Percentiles rank a stretch among this genome's conserved stretches.
These are phyloP conservation scores for Limnephilus lunatus DNA, from an alignment of 2,888 invertebrate species.

Conservation along the genomic window DNA sequence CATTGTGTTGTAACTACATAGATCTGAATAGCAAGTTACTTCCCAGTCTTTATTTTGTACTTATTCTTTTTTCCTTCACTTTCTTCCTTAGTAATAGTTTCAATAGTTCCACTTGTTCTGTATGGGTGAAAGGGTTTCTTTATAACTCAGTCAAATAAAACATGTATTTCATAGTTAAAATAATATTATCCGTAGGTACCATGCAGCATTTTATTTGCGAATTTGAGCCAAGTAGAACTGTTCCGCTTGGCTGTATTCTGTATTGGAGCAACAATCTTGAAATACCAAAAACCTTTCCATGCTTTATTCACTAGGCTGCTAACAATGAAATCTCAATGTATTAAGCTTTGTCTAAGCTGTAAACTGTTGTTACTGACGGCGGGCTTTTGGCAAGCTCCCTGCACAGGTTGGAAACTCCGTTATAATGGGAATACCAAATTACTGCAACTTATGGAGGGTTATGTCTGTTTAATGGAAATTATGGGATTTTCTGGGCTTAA, in stretches of 20 bases:
- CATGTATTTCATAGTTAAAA: neutral
- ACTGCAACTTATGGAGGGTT: constrained; percentile 32
- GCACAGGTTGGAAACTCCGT: constrained; percentile 47
- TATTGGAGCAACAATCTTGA: neutral
- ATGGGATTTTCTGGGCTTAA: neutral
- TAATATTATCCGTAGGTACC: neutral
- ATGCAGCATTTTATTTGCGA: neutral
- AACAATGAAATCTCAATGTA: constrained; percentile 57
- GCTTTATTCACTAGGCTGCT: constrained; percentile 53
- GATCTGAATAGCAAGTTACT: too few species aligned
- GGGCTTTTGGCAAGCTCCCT: constrained; percentile 53
- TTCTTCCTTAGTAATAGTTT: neutral
- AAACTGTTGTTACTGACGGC: constrained; percentile 51
- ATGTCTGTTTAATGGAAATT: neutral
- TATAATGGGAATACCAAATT: constrained; percentile 56
- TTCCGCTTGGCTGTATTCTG: neutral
- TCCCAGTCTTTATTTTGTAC: neutral
- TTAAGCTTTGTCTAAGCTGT: constrained; percentile 54
- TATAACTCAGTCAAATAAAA: neutral
- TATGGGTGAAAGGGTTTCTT: neutral
- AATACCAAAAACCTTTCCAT: constrained; percentile 48
- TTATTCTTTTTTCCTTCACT: neutral
- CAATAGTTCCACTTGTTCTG: neutral
- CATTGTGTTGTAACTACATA: too few species aligned
- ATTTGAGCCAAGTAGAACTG: neutral